Percentiles rank a stretch among this genome's conserved stretches.
Evolutionary conservation across 2,113 vertebrate species (phyloP).

Genomic region (Aptenodytes patagonicus): DNA sequence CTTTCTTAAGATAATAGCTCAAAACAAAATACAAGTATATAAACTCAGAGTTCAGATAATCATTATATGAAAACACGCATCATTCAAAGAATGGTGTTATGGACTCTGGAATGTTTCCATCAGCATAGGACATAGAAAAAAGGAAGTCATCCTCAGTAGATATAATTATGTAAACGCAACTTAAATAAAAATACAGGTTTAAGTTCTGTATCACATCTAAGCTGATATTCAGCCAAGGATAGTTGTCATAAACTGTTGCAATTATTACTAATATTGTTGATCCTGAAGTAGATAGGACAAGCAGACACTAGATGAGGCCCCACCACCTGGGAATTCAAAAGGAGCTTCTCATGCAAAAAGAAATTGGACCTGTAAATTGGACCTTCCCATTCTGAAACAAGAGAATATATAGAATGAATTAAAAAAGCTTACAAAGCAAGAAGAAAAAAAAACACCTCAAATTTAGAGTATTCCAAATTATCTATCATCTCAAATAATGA

Average conservation of each 20-base stretch:
- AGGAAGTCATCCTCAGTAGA: rapidly evolving
- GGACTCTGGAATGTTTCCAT: background rate
- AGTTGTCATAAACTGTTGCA: background rate
- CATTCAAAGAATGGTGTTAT: background rate
- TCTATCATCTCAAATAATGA: background rate
- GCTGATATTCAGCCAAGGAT: background rate
- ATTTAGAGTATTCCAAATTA: background rate
- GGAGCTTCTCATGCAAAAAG: background rate
- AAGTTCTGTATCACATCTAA: background rate
- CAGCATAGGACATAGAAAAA: background rate
- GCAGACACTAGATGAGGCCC: background rate
- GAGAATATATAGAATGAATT: background rate
- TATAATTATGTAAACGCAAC: background rate
- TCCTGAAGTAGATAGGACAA: background rate
- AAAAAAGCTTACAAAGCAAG: background rate
- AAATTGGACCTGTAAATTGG: background rate
- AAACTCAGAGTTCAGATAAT: background rate
- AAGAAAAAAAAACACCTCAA: rapidly evolving
- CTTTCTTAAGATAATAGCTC: background rate
- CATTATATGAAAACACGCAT: background rate
- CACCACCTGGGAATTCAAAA: background rate
- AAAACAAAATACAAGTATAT: background rate
- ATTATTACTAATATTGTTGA: background rate
- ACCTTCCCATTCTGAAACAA: background rate
- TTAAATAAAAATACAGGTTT: background rate